These are phyloP conservation scores for Petroica traversi DNA, from an alignment of 2,113 vertebrate species.

Conservation along the genomic window DNA sequence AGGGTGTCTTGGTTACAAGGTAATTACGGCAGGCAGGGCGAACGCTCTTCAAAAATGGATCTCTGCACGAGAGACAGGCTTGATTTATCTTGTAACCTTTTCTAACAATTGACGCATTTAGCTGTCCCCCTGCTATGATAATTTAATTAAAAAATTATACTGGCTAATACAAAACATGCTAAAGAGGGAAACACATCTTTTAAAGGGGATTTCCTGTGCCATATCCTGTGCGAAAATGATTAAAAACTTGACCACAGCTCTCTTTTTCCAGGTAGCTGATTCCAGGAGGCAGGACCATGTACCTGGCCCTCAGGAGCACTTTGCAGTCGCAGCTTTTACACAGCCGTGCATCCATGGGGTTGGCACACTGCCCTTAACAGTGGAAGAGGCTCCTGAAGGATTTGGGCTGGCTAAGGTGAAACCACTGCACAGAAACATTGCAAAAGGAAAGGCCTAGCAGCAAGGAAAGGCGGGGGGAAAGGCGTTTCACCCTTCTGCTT, in stretches of 20 bases:
- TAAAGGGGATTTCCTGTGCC: not conserved
- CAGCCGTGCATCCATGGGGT: fast-evolving
- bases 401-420: not conserved
- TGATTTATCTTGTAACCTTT: not conserved
- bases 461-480: not conserved
- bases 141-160: not conserved
- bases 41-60: not conserved
- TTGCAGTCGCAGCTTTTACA: not conserved
- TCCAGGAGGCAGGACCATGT: not conserved
- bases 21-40: not conserved
- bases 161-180: fast-evolving
- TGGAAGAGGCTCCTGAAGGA: not conserved
- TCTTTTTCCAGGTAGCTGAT: not conserved
- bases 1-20: not conserved
- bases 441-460: not conserved
- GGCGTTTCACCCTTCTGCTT: not conserved
- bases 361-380: fast-evolving
- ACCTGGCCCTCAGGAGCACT: not conserved
- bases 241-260: not conserved
- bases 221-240: fast-evolving
- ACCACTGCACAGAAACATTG: not conserved
- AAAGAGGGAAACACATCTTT: not conserved
- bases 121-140: not conserved
- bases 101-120: not conserved
- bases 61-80: not conserved